phyloP scores from a whole-genome alignment of 1,140 invertebrate genomes.

The Latrodectus geometricus region DNA sequence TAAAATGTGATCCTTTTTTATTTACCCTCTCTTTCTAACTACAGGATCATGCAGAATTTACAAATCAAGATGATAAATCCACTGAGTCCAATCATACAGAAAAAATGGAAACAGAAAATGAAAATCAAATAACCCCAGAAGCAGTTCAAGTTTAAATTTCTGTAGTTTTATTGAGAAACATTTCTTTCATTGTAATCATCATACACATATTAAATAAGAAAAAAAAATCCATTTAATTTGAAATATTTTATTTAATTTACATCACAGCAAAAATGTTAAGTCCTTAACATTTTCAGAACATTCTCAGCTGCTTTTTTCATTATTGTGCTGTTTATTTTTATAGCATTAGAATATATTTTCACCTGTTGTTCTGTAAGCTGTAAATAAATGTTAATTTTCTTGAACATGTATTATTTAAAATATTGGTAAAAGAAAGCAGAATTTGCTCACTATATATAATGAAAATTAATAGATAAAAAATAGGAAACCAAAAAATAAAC shows the following conservation, averaged over 20 bases:
- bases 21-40: no score
- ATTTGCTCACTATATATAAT: no score
- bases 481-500: no score
- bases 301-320: constrained; percentile 54
- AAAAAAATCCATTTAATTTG: background rate
- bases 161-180: background rate
- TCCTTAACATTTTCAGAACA: constrained; percentile 36
- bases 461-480: no score
- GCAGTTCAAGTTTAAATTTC: constrained; percentile 27
- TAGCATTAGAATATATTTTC: constrained; percentile 5
- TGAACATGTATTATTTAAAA: no score
- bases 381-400: background rate
- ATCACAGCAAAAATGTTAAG: background rate
- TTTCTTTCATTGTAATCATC: constrained; percentile 15
- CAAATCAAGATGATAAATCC: background rate
- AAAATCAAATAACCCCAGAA: constrained; percentile 22
- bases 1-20: background rate
- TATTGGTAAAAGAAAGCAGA: no score
- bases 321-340: constrained; percentile 40
- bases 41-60: constrained; percentile 1
- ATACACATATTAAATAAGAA: constrained; percentile 35
- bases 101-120: constrained; percentile 44
- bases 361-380: constrained; percentile 22
- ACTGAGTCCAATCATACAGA: background rate
- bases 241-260: background rate